Evolutionary conservation across 2,888 invertebrate species (phyloP).

Genomic region (Stratiomys singularior): DNA sequence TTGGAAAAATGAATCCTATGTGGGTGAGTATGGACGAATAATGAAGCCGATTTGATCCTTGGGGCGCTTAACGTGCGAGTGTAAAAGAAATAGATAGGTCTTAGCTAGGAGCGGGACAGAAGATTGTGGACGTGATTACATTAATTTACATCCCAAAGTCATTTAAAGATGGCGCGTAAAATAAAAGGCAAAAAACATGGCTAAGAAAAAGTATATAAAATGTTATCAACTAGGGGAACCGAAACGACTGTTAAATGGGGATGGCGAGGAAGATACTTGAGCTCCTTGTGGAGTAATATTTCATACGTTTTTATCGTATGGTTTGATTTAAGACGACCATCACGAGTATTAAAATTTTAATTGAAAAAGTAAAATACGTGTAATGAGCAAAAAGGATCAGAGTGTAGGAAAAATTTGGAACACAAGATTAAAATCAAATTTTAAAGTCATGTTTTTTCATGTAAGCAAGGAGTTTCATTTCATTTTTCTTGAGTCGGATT

Average conservation of each 20-base stretch:
- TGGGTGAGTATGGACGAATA: background rate
- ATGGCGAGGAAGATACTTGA: no score
- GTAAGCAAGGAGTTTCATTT: no score
- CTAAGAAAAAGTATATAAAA: background rate
- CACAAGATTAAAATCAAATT: no score
- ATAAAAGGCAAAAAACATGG: background rate
- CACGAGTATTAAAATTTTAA: no score
- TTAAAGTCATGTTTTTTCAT: no score
- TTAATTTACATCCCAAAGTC: constrained; percentile 1
- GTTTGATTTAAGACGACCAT: no score
- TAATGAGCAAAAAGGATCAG: no score
- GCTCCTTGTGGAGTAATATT: no score
- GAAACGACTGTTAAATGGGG: background rate
- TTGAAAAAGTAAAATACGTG: no score
- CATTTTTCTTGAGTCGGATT: no score
- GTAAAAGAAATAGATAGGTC: background rate
- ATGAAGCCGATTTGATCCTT: constrained; percentile 1
- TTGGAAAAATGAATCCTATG: background rate
- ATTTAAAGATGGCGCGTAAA: constrained; percentile 10
- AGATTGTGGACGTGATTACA: constrained; percentile 2
- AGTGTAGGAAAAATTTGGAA: no score
- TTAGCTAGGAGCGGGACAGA: background rate
- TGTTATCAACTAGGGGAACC: background rate
- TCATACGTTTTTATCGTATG: no score
- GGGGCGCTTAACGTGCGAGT: background rate